A percentile compares a stretch with the other conserved stretches of the same genome.
Evolutionary conservation across 2,113 vertebrate genomes (phyloP).

Genomic region (Laticauda laticaudata): DNA sequence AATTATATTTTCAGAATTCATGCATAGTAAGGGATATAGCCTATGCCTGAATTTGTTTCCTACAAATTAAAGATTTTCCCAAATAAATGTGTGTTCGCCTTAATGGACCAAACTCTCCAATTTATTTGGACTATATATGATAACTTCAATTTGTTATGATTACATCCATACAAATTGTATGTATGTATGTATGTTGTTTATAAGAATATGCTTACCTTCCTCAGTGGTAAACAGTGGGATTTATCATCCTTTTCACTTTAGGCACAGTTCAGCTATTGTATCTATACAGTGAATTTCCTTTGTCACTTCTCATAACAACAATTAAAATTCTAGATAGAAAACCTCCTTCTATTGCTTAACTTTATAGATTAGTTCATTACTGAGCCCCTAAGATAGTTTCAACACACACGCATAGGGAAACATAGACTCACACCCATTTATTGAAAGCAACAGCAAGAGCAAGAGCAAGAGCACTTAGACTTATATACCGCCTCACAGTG

Average conservation of each 20-base stretch:
- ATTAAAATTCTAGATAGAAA: not conserved
- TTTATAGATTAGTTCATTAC: not conserved
- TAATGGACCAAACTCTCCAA: not conserved
- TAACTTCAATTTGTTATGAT: not conserved
- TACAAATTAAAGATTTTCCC: not conserved
- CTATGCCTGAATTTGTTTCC: not conserved
- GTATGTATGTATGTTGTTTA: not conserved
- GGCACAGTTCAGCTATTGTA: not conserved
- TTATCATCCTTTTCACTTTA: accelerated
- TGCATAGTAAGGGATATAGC: not conserved
- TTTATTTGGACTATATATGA: not conserved
- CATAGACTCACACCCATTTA: not conserved
- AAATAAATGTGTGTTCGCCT: not conserved
- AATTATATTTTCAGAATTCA: not conserved
- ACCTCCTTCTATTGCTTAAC: not conserved
- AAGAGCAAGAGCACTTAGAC: too few species aligned
- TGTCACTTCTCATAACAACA: not conserved
- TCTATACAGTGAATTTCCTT: not conserved
- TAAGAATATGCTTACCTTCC: not conserved
- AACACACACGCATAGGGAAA: not conserved
- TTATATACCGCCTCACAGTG: too few species aligned
- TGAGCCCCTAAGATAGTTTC: not conserved
- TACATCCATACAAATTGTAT: not conserved
- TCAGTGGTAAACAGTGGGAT: accelerated
- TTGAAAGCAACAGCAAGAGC: too few species aligned